Evolutionary conservation across 30 jellyfish, hydroid and myxozoan species (phyloP).

Genomic region (Turritopsis dohrnii): DNA sequence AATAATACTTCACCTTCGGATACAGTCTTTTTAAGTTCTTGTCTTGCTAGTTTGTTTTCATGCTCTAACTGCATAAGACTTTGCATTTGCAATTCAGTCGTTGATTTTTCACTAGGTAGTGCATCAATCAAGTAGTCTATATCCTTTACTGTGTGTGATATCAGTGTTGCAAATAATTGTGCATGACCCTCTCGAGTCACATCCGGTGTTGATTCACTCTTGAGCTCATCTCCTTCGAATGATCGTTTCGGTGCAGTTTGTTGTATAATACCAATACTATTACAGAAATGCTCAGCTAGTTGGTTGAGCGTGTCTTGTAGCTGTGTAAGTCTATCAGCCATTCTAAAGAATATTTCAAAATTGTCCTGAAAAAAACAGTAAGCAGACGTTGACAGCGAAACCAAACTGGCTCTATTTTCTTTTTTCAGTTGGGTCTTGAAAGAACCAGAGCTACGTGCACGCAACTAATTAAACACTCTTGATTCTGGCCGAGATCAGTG

Average conservation of each 20-base stretch:
- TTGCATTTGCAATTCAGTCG: conserved; percentile 60
- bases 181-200: conserved; percentile 55
- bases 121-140: conserved; percentile 73
- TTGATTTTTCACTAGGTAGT: conserved; percentile 82
- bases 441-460: too few species aligned
- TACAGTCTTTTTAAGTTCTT: conserved; percentile 46
- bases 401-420: too few species aligned
- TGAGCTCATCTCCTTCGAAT: background rate
- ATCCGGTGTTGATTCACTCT: conserved; percentile 33
- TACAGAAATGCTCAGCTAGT: conserved; percentile 86
- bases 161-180: conserved; percentile 63
- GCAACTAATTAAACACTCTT: too few species aligned
- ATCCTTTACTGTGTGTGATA: conserved; percentile 76
- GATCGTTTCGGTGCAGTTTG: conserved; percentile 55
- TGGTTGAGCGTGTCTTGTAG: conserved; percentile 86
- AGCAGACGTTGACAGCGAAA: too few species aligned
- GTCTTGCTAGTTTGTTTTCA: conserved; percentile 76
- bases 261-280: conserved; percentile 81
- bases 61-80: conserved; percentile 59
- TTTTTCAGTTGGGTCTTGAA: too few species aligned
- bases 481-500: too few species aligned
- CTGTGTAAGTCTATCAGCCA: conserved; percentile 94
- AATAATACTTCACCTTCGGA: conserved; percentile 53
- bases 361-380: background rate
- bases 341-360: background rate